Base-by-base conservation (phyloP, 64 coral and sea anemone genomes). In the Trachythela sp. region DNA sequence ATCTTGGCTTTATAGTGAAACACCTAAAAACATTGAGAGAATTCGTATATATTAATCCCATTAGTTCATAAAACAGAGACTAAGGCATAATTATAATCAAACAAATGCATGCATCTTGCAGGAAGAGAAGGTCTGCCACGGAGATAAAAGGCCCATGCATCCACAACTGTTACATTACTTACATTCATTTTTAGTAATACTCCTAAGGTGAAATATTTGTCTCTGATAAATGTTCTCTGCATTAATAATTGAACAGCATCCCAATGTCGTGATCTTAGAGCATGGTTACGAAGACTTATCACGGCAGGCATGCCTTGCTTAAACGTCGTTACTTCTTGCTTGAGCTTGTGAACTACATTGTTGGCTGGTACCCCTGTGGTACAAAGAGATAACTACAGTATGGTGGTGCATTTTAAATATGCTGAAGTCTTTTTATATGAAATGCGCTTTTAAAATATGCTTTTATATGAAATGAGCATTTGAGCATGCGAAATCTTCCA, bases 1-100 rank as follows among this genome's bases (percentile, higher is more conserved):
- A 99, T 95, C 84, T 95, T 93, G 36, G 93, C 91, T 71, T 95
- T 99, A 64, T 99, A 93, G 30, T 93, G 91, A 59, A 99, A 99
- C 41, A 99, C 96, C 96, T 99, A 32, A 51, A 94, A 27, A 86
- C 8, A 71, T 0, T 26, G 67, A 88, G 26, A 67, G 48, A 8
- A 26, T 24, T 77, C 17, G 2, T 8, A 35, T 40, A 36, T 14
- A 67, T n/a, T n/a, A n/a, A n/a, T n/a, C n/a, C n/a, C n/a, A n/a
- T n/a, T n/a, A n/a, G n/a, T n/a, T n/a, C n/a, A n/a, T n/a, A n/a
- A n/a, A n/a, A n/a, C n/a, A n/a, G n/a, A n/a, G n/a, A n/a, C n/a
- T n/a, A n/a, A n/a, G n/a, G n/a, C n/a, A n/a, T n/a, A n/a, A n/a
- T n/a, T n/a, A n/a, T n/a, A n/a, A n/a, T n/a, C n/a, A n/a, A n/a